Conservation (phyloP, 2,888 invertebrate genomes). For the Hermaeophaga mercurialis region DNA sequence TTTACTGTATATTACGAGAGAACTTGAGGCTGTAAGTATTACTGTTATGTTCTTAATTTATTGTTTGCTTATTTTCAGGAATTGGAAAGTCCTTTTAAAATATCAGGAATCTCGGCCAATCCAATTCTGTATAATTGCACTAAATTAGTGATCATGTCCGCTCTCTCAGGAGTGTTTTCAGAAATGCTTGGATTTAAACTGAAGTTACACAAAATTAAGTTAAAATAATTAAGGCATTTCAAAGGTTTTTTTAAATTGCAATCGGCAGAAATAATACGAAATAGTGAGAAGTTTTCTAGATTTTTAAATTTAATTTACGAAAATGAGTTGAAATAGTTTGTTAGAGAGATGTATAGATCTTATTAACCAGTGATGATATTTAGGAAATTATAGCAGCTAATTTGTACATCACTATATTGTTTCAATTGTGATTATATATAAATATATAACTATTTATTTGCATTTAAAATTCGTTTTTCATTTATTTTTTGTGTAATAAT, state of each 20-base stretch:
- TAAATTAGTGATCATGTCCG: slow-evolving; percentile 93
- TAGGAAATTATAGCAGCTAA: slow-evolving; percentile 1
- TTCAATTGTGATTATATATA: not conserved
- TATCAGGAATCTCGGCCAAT: slow-evolving; percentile 94
- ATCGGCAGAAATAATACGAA: too few relatives aligned
- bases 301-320: too few relatives aligned
- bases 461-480: too few relatives aligned
- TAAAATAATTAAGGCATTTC: slow-evolving; percentile 71
- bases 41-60: too few relatives aligned
- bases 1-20: too few relatives aligned
- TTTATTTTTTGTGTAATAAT: too few relatives aligned
- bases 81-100: slow-evolving; percentile 95
- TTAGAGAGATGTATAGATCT: too few relatives aligned
- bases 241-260: too few relatives aligned
- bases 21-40: too few relatives aligned
- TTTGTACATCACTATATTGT: not conserved
- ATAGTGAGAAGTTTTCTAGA: too few relatives aligned
- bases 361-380: slow-evolving; percentile 5
- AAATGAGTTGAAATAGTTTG: too few relatives aligned
- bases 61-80: too few relatives aligned
- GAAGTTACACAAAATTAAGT: slow-evolving; percentile 95
- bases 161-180: slow-evolving; percentile 93
- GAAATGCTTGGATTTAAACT: slow-evolving; percentile 96
- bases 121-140: slow-evolving; percentile 95
- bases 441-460: slow-evolving; percentile 1